Evolutionary conservation across 2,113 vertebrate species (phyloP), one percentile per base, ranked within the genome.

Genomic region (Pogona vitticeps): DNA sequence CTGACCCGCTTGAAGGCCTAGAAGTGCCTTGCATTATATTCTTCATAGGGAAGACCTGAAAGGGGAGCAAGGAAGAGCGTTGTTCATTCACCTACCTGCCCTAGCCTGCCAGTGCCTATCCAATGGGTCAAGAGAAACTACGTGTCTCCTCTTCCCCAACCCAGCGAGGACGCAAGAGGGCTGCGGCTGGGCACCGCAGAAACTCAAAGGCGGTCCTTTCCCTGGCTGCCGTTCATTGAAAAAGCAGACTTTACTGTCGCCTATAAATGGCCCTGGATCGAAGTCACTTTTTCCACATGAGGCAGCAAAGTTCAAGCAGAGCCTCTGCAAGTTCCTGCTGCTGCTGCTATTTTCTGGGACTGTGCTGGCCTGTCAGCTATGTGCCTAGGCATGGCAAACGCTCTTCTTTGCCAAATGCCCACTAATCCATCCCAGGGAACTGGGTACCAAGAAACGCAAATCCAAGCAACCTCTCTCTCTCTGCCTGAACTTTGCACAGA

Each of bases 211-310:
- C 91, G 76, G 86, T 42, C 88, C 91, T 92, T 75, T 75, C 23
- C 59, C 91, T 82, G 68, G 72, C 40, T 79, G 86, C 85, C 83
- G 86, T 89, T 85, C 84, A 88, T 46, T 67, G 90, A 87, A 90
- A 94, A 85, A 90, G 90, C 88, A 52, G 89, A 15, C 90, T 92
- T 92, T 92, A 90, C 92, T 36, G 93, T 91, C 95, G 90, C 94
- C 93, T 95, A 94, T 88, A 94, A 94, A 94, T 88, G 94, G 89
- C 76, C 23, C 85, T 80, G 84, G 36, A 75, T 80, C 86, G 88
- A 79, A 94, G 87, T 33, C 56, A 77, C 65, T 76, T 9, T 33
- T 75, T 36, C 52, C 71, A 42, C 0, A 82, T 31, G 85, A 91
- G 89, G 80, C 82, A 89, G 42, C 80, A 17, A 92, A 93, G 90